Percentiles rank a stretch among this genome's conserved stretches.
phyloP scores from a whole-genome alignment of 2,888 invertebrate genomes.

The Muschampia plurimacula region DNA sequence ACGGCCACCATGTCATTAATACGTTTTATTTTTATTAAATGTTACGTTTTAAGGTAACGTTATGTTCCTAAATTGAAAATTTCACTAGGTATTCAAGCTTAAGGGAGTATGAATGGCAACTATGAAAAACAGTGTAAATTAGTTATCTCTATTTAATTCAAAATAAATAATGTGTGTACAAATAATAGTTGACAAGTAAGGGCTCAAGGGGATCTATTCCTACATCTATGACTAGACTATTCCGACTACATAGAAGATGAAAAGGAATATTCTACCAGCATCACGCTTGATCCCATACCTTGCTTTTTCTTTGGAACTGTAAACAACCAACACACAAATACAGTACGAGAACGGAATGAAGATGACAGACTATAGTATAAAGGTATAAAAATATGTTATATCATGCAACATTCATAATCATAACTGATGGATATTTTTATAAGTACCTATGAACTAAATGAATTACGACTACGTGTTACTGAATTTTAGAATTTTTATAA shows the following conservation, averaged over 20 bases:
- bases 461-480: conserved; percentile 21
- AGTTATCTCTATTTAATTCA: conserved; percentile 24
- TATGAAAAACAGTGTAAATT: conserved; percentile 37
- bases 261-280: conserved; percentile 85
- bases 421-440: conserved; percentile 45
- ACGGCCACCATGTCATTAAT: conserved; percentile 52
- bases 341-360: conserved; percentile 77
- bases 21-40: conserved; percentile 45
- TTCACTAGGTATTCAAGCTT: conserved; percentile 52
- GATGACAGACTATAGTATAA: conserved; percentile 57
- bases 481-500: conserved; percentile 14
- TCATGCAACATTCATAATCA: conserved; percentile 75
- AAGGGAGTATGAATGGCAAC: conserved; percentile 46
- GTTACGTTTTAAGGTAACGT: conserved; percentile 77
- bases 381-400: conserved; percentile 51
- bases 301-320: conserved; percentile 94
- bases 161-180: conserved; percentile 34
- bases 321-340: conserved; percentile 88
- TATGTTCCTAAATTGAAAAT: conserved; percentile 51
- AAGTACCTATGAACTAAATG: conserved; percentile 27
- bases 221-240: conserved; percentile 80
- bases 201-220: conserved; percentile 64
- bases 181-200: conserved; percentile 44
- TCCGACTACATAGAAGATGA: conserved; percentile 80
- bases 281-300: conserved; percentile 86